Base-by-base conservation (phyloP, 2,113 vertebrate species). In the Lasiurus borealis region DNA sequence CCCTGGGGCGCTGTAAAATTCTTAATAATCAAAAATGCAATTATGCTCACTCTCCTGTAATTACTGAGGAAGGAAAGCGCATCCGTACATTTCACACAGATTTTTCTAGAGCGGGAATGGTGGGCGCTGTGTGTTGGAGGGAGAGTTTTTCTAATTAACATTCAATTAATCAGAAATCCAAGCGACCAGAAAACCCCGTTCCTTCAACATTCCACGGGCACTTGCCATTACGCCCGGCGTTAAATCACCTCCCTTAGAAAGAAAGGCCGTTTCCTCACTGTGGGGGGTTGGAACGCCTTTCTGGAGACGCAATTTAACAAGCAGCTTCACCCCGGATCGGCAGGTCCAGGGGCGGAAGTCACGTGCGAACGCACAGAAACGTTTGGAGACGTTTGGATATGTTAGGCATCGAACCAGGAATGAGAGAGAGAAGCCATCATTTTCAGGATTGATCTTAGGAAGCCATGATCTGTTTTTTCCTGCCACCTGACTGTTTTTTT, bases 11-110 rank as follows among this genome's bases (percentile, higher is more conserved):
- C 95, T 95, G 88, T 96, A 97, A 97, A 97, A 97, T 97, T 96
- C 97, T 95, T 97, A 93, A 97, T 97, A 91, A 97, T 97, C 97
- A 97, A 96, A 97, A 96, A 97, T 85, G 96, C 97, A 97, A 97
- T 97, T 97, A 97, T 95, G 94, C 94, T 96, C 92, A 92, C 97
- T 96, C 76, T 90, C 62, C 95, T 97, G 96, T 97, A 97, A 97
- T 97, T 97, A 97, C 88, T 95, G 95, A 88, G 85, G 76, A 91
- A 97, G 89, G 92, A 97, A 92, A 95, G 92, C 95, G 81, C 88
- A 93, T 73, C 91, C 93, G 92, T 94, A 97, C 71, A 95, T 97
- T 96, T 97, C 93, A 92, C 85, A 96, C 88, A 95, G 94, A 88
- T 90, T 92, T 97, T 97, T 97, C 92, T 95, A 90, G 78, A 90